Evolutionary conservation across 1,140 invertebrate genomes (phyloP).

Genomic region (Penaeus vannamei): DNA sequence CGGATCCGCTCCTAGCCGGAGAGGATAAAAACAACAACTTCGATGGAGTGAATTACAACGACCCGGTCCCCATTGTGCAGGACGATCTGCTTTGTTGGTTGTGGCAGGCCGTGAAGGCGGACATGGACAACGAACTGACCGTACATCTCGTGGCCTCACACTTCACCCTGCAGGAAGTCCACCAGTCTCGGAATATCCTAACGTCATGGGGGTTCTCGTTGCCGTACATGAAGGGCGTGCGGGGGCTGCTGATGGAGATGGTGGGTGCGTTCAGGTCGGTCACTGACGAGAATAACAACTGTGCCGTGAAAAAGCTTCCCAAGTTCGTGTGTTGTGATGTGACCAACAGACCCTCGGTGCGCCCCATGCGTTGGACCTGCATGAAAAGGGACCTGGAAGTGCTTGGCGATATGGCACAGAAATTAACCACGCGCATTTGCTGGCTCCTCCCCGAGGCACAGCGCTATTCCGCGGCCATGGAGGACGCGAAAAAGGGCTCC

Average conservation of each 20-base stretch:
- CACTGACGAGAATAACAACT: neutral
- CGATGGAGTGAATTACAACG: neutral
- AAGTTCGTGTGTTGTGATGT: slow-evolving; percentile 10
- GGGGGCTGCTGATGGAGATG: neutral
- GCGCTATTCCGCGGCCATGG: neutral
- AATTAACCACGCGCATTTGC: neutral
- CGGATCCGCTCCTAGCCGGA: too few species aligned
- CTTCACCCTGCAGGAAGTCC: slow-evolving; percentile 19
- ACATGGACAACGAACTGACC: neutral
- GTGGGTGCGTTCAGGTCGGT: neutral
- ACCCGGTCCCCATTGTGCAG: neutral
- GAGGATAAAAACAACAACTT: too few species aligned
- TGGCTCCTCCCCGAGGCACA: slow-evolving; percentile 18
- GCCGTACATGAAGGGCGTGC: slow-evolving; percentile 34
- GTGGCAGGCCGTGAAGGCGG: neutral
- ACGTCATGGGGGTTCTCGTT: slow-evolving; percentile 13
- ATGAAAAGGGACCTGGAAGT: slow-evolving; percentile 4
- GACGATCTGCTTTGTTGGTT: slow-evolving; percentile 8
- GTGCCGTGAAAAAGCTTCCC: neutral
- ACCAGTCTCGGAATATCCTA: slow-evolving; percentile 19
- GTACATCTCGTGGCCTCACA: slow-evolving; percentile 18
- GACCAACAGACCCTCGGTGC: neutral
- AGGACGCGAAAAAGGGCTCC: neutral
- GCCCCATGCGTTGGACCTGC: neutral
- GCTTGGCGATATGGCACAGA: neutral